A percentile compares a stretch with the other conserved stretches of the same genome.
Conservation (phyloP, 2,113 vertebrate species). For the Gymnarchus niloticus region DNA sequence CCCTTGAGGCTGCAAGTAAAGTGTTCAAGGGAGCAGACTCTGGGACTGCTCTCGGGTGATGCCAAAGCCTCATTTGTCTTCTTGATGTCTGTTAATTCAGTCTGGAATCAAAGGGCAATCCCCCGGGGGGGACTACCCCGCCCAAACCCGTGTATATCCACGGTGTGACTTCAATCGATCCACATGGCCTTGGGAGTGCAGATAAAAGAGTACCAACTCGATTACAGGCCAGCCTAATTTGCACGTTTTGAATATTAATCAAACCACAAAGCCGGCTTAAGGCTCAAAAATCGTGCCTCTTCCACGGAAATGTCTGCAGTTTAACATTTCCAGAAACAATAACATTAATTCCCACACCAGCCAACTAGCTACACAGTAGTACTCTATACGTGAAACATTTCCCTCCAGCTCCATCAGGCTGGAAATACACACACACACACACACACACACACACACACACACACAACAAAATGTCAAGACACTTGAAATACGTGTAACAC, state of each 20-base stretch:
- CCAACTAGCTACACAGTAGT: not conserved
- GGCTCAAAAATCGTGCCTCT: not conserved
- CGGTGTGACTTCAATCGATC: not conserved
- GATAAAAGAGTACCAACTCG: not conserved
- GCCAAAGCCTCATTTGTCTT: slow-evolving; percentile 20
- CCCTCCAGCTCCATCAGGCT: not conserved
- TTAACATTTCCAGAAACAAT: not conserved
- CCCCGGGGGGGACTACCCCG: slow-evolving; percentile 45
- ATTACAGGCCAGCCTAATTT: not conserved
- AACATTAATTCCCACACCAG: not conserved
- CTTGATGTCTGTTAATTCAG: slow-evolving; percentile 61
- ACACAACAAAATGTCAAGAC: not conserved
- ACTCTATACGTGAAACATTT: not conserved
- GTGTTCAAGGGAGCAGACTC: not conserved
- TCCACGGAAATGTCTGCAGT: not conserved
- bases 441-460: not conserved
- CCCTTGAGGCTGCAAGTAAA: not conserved
- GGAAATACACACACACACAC: not conserved
- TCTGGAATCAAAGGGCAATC: slow-evolving; percentile 57
- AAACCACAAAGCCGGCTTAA: not conserved
- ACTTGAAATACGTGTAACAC: not conserved
- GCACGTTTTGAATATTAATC: slow-evolving; percentile 4
- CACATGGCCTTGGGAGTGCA: not conserved
- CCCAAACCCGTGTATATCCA: not conserved
- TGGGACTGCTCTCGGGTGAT: not conserved